Percentiles rank a stretch among this genome's conserved stretches.
phyloP scores from a whole-genome alignment of 2,797 vertebrate species.

The Eulemur coronatus region DNA sequence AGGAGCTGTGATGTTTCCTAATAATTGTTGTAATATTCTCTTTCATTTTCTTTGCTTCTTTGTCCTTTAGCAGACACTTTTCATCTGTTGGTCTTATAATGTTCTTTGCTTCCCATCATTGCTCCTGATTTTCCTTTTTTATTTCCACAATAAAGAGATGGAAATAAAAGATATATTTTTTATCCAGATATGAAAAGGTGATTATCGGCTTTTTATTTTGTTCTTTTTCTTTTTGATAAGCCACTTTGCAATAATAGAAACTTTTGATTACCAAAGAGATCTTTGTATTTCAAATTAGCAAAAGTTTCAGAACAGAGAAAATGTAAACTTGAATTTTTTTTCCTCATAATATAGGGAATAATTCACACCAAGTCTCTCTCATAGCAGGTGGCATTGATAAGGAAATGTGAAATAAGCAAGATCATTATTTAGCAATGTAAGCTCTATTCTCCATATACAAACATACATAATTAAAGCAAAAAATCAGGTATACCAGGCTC shows the following conservation, averaged over 20 bases:
- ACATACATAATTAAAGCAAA: not conserved
- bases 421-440: not conserved
- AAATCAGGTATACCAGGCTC: not conserved
- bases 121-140: not conserved
- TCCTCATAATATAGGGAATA: not conserved
- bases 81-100: not conserved
- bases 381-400: not conserved
- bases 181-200: not conserved
- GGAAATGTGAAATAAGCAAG: not conserved
- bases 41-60: not conserved
- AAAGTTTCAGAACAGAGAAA: not conserved
- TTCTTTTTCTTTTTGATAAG: not conserved
- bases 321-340: not conserved
- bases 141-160: not conserved
- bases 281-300: not conserved
- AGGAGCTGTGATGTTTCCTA: not conserved
- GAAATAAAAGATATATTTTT: not conserved
- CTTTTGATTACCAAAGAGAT: not conserved
- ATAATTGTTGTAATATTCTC: not conserved
- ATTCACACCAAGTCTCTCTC: not conserved
- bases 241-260: not conserved
- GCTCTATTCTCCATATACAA: not conserved
- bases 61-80: not conserved
- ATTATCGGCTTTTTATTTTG: not conserved
- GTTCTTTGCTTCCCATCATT: not conserved